Conservation (phyloP, 2,888 invertebrate genomes). For the Leptopilina myrica region DNA sequence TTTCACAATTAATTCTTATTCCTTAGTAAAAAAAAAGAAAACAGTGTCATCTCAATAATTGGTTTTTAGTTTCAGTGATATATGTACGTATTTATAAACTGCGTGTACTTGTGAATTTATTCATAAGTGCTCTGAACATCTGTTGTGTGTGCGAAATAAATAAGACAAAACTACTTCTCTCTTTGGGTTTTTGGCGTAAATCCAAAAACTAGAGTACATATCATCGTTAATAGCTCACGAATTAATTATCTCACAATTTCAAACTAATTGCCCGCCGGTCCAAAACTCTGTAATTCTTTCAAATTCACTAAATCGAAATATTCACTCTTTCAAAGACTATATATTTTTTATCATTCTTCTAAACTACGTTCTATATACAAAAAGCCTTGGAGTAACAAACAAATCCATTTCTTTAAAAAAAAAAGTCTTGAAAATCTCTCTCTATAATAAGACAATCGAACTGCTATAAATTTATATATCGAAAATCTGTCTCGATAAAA, state of each 20-base stretch:
- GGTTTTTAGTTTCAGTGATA: no score
- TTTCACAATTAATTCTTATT: no score
- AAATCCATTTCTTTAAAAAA: constrained; percentile 9
- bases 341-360: no score
- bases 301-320: neutral
- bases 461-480: constrained; percentile 18
- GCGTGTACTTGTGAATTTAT: neutral
- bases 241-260: constrained; percentile 20
- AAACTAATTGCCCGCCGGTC: neutral
- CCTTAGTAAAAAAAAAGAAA: no score
- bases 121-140: neutral
- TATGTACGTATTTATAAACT: no score
- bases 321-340: no score
- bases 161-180: constrained; percentile 22
- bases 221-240: constrained; percentile 7
- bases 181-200: constrained; percentile 29
- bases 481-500: constrained; percentile 30
- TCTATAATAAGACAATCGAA: no score
- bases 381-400: neutral
- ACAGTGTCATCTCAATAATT: no score
- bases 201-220: constrained; percentile 26
- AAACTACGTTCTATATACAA: no score
- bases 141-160: constrained; percentile 30
- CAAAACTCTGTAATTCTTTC: neutral
- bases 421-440: neutral